Evolutionary conservation across 2,888 invertebrate species (phyloP).

Genomic region (Alviniconcha strummeri): DNA sequence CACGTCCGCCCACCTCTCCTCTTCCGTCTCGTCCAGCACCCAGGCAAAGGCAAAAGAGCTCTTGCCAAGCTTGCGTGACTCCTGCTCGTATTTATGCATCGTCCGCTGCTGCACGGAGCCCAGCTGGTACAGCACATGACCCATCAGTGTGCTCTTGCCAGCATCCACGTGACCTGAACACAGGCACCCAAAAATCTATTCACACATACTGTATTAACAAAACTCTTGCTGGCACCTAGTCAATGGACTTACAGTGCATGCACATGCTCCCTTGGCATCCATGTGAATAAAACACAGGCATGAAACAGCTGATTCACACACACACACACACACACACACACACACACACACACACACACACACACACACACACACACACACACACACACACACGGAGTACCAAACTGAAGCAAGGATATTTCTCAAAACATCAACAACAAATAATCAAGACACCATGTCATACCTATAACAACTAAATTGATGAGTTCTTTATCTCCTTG

Average conservation of each 20-base stretch:
- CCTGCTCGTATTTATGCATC: constrained; percentile 98
- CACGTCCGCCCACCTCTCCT: constrained; percentile 82
- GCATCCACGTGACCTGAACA: constrained; percentile 94
- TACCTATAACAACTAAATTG: constrained; percentile 81
- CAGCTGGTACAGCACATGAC: constrained; percentile 86
- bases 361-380: too few species aligned
- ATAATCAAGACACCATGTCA: constrained; percentile 7
- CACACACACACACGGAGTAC: too few species aligned
- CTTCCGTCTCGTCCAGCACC: constrained; percentile 99
- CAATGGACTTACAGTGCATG: too few species aligned
- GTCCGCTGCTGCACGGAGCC: constrained; percentile 81
- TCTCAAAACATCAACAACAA: too few species aligned
- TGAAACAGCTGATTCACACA: too few species aligned
- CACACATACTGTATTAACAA: too few species aligned
- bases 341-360: too few species aligned
- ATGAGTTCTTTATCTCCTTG: constrained; percentile 86
- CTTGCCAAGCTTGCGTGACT: constrained; percentile 92
- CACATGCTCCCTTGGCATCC: too few species aligned
- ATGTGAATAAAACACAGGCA: too few species aligned
- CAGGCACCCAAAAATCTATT: background rate
- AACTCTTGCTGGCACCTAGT: too few species aligned
- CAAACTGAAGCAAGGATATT: too few species aligned
- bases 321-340: too few species aligned
- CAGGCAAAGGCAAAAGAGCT: constrained; percentile 99
- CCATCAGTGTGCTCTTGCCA: constrained; percentile 98